A percentile compares a stretch with the other conserved stretches of the same genome.
Evolutionary conservation across 2,113 vertebrate genomes (phyloP).

Genomic region (Nothoprocta pentlandii): DNA sequence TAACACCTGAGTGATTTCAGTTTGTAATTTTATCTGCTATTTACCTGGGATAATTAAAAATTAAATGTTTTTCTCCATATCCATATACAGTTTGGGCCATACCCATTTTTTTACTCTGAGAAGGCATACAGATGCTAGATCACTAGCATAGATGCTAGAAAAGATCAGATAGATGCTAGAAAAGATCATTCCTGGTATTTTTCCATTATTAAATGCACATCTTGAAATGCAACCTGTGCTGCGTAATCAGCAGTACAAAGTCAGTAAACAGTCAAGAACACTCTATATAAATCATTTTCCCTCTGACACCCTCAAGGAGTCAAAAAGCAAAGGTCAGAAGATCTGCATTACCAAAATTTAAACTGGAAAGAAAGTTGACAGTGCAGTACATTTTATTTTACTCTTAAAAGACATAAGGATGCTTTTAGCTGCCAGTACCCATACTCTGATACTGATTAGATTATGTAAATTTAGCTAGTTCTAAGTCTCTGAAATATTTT

Average conservation of each 20-base stretch:
- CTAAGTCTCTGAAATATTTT: not conserved
- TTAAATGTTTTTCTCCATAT: not conserved
- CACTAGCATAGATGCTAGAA: too few species aligned
- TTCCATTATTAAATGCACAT: not conserved
- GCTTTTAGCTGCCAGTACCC: not conserved
- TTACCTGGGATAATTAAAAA: not conserved
- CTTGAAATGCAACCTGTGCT: not conserved
- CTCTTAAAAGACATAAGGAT: not conserved
- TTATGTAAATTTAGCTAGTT: not conserved
- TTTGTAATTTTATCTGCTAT: not conserved
- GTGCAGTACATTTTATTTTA: not conserved
- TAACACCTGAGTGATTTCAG: not conserved
- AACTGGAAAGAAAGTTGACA: not conserved
- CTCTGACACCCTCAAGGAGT: not conserved
- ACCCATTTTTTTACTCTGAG: not conserved
- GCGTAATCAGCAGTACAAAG: not conserved
- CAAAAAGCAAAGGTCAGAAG: not conserved
- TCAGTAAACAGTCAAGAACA: not conserved
- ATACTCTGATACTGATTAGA: not conserved
- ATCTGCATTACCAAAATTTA: not conserved
- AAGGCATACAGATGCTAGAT: not conserved
- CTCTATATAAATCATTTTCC: not conserved
- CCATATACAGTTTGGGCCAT: not conserved
- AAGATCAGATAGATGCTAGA: too few species aligned
- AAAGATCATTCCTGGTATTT: not conserved